Evolutionary conservation across 2,113 vertebrate species (phyloP).

Genomic region (Smithornis capensis): DNA sequence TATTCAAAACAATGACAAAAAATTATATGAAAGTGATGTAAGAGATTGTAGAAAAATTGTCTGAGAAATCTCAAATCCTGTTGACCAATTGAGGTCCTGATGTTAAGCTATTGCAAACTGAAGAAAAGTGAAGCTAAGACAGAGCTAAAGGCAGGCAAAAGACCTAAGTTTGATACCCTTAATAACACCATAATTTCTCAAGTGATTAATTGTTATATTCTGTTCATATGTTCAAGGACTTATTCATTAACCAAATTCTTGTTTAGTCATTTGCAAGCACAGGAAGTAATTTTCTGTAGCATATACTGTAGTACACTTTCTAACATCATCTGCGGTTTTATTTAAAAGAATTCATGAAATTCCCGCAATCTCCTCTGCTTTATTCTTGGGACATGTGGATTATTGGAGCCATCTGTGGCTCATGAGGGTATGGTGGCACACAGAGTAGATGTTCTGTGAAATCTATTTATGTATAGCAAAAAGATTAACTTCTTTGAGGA

Average conservation of each 20-base stretch:
- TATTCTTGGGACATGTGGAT: background rate
- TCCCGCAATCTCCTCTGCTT: background rate
- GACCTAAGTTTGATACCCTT: background rate
- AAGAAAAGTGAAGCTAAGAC: background rate
- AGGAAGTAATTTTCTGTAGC: background rate
- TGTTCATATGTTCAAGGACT: background rate
- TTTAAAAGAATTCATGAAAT: background rate
- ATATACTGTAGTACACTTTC: background rate
- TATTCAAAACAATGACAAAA: background rate
- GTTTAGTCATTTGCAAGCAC: background rate
- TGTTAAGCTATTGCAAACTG: background rate
- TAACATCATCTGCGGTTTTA: background rate
- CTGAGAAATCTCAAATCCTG: background rate
- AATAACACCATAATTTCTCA: background rate
- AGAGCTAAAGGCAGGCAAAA: background rate
- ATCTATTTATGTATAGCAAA: background rate
- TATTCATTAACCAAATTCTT: background rate
- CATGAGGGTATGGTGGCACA: background rate
- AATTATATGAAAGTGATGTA: background rate
- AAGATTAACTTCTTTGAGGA: background rate
- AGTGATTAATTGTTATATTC: background rate
- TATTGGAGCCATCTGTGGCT: background rate
- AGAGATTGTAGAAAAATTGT: background rate
- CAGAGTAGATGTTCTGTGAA: background rate
- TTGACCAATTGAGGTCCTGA: background rate